Conservation (phyloP, 1,140 invertebrate species). For the Hycleus phaleratus region DNA sequence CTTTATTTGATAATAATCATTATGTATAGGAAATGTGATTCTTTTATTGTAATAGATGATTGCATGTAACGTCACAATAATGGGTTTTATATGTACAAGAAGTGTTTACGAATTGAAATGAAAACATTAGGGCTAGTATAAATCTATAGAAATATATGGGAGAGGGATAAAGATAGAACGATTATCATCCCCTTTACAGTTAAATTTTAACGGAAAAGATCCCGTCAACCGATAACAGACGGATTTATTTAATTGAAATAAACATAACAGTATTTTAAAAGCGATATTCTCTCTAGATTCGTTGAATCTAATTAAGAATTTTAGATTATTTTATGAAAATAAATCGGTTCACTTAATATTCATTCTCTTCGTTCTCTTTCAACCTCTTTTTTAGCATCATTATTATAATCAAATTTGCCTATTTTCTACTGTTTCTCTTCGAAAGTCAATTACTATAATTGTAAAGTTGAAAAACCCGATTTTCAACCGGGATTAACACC, state of each 20-base stretch:
- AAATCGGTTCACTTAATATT: constrained; percentile 19
- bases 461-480: constrained; percentile 4
- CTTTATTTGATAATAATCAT: too few relatives aligned
- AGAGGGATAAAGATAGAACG: too few relatives aligned
- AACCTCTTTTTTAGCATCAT: constrained; percentile 3
- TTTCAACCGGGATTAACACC: background rate
- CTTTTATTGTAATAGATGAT: too few relatives aligned
- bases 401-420: background rate
- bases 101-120: too few relatives aligned
- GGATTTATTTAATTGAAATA: constrained; percentile 29
- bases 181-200: too few relatives aligned
- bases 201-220: background rate
- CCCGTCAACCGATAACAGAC: constrained; percentile 8
- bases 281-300: background rate
- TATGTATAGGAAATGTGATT: too few relatives aligned
- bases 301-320: constrained; percentile 25
- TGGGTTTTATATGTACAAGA: too few relatives aligned
- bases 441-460: constrained; percentile 18
- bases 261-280: constrained; percentile 26
- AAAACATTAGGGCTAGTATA: too few relatives aligned
- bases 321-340: constrained; percentile 22
- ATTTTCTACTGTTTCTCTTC: constrained; percentile 12
- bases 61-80: too few relatives aligned
- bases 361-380: background rate
- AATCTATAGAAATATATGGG: too few relatives aligned